Conservation (phyloP, 2,797 vertebrate species). For the Lagothrix lagotricha region DNA sequence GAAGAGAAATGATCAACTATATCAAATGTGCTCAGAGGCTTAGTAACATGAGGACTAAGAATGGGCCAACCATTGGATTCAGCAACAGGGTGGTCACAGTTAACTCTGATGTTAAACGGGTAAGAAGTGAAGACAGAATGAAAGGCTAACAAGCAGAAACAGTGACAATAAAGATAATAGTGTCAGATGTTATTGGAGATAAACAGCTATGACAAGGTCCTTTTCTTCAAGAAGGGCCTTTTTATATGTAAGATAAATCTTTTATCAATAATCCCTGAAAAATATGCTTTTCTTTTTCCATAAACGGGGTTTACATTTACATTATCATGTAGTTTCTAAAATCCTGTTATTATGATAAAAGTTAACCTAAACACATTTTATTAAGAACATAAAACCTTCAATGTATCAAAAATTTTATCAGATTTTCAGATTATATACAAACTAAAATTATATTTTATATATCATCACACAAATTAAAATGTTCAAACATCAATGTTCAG, state of each 20-base stretch:
- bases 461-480: conserved; percentile 1
- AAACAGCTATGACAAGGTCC: neutral
- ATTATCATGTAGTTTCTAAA: neutral
- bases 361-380: conserved; percentile 15
- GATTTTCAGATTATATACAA: conserved; percentile 13
- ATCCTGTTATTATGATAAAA: neutral
- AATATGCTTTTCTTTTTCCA: neutral
- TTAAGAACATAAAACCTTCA: conserved; percentile 38
- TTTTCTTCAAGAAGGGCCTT: neutral
- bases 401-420: neutral
- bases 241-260: neutral
- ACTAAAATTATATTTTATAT: conserved; percentile 28
- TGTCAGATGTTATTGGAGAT: neutral
- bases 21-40: neutral
- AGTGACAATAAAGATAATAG: neutral
- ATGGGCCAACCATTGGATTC: neutral
- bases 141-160: neutral
- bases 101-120: neutral
- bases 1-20: neutral
- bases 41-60: neutral
- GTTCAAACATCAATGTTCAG: conserved; percentile 1
- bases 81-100: neutral
- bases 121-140: neutral
- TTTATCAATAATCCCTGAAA: neutral
- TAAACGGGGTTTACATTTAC: neutral